A percentile compares a stretch with the other conserved stretches of the same genome.
Evolutionary conservation across 2,888 invertebrate genomes (phyloP).

Genomic region (Lumbricus terrestris): DNA sequence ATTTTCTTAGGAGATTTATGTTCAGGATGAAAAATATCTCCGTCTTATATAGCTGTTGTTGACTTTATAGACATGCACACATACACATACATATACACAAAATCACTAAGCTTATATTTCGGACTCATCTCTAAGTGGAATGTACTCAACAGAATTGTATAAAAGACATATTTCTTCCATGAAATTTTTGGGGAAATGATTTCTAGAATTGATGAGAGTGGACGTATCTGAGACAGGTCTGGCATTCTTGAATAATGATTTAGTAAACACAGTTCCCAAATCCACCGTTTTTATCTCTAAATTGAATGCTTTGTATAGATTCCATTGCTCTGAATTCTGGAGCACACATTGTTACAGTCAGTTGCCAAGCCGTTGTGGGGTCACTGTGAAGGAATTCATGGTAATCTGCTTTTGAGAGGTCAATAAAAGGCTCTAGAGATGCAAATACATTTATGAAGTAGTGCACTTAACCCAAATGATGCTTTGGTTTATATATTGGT

Average conservation of each 20-base stretch:
- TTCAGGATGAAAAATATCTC: background rate
- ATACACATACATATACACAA: background rate
- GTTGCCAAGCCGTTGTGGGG: background rate
- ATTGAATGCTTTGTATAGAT: background rate
- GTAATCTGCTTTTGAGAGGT: background rate
- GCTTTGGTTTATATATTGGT: background rate
- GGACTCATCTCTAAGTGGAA: background rate
- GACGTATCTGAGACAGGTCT: background rate
- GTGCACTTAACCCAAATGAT: background rate
- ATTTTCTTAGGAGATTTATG: background rate
- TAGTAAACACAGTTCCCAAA: background rate
- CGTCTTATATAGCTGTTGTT: background rate
- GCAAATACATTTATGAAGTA: background rate
- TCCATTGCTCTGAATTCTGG: background rate
- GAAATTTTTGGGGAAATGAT: background rate
- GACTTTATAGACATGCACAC: background rate
- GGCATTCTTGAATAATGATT: conserved; percentile 3
- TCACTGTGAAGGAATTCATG: background rate
- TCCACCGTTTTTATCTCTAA: background rate
- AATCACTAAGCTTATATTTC: background rate
- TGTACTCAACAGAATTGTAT: background rate
- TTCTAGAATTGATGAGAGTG: background rate
- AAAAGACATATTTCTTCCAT: background rate
- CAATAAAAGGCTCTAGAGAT: background rate
- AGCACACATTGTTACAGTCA: background rate